A percentile compares a stretch with the other conserved stretches of the same genome.
These are phyloP conservation scores for Sarcophaga caerulescens DNA, from an alignment of 2,888 invertebrate species.

Conservation along the genomic window DNA sequence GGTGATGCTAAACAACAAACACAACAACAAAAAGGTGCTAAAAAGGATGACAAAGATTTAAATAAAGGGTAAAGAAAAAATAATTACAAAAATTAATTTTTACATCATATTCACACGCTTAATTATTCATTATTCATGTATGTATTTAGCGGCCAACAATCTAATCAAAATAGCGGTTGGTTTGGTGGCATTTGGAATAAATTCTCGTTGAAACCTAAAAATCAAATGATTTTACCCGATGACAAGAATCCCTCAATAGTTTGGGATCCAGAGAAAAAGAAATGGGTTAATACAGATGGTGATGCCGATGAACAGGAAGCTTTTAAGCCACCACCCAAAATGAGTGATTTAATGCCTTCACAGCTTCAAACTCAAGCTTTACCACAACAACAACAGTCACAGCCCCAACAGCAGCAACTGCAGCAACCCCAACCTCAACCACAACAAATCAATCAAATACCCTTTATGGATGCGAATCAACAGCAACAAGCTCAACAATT, in stretches of 20 bases:
- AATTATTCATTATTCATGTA: too few species aligned
- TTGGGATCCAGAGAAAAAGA: slow-evolving; percentile 93
- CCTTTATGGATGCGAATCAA: slow-evolving; percentile 59
- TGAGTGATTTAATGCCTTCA: slow-evolving; percentile 82
- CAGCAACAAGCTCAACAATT: slow-evolving; percentile 66
- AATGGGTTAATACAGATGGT: slow-evolving; percentile 92
- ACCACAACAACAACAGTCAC: slow-evolving; percentile 60
- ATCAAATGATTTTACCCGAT: slow-evolving; percentile 97
- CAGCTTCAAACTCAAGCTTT: slow-evolving; percentile 56
- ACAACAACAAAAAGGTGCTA: slow-evolving; percentile 60
- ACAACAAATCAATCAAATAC: slow-evolving; percentile 61
- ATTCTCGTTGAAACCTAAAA: slow-evolving; percentile 90
- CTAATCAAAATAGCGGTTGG: slow-evolving; percentile 85
- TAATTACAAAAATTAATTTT: too few species aligned
- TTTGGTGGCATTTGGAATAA: slow-evolving; percentile 94
- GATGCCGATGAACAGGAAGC: slow-evolving; percentile 80
- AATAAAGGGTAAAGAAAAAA: slow-evolving; percentile 50
- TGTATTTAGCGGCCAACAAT: slow-evolving; percentile 53
- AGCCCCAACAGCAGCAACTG: slow-evolving; percentile 60
- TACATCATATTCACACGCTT: too few species aligned
- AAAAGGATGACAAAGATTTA: slow-evolving; percentile 55
- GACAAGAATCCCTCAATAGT: slow-evolving; percentile 96
- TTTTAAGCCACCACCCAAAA: slow-evolving; percentile 87
- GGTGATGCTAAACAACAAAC: slow-evolving; percentile 46
- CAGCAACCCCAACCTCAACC: slow-evolving; percentile 50